Base-by-base conservation (phyloP, 2,888 invertebrate genomes). In the Thymelicus sylvestris region DNA sequence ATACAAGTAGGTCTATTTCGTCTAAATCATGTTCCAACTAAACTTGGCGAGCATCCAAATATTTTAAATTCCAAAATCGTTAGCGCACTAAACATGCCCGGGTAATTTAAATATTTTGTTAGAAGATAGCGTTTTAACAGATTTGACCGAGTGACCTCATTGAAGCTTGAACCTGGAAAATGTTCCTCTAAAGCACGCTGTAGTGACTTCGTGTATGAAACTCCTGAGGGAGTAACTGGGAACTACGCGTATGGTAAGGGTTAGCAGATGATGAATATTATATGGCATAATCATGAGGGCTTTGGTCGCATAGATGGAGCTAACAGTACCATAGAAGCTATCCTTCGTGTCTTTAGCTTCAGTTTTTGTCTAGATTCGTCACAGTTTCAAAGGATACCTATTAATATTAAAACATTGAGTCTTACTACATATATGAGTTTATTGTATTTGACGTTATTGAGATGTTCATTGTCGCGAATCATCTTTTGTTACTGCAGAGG, bases 11-110 rank as follows among this genome's bases (percentile, higher is more conserved):
- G 41, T 52, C 31, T 39, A 15, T 52, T 60, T 62, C 38, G 47
- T 69, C 68, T 68, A 55, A 61, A 68, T 57, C 64, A 59, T 50
- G 50, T 44, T 65, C 65, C 65, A 65, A 60, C 65, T 52, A n/a
- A 31, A 24, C 2, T 66, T 73, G 74, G 74, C 73, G 5, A 5
- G 31, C 48, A 19, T 67, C 75, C 77, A 79, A 74, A 74, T 73
- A 41, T 63, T 66, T 64, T 57, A 68, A 72, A 74, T 74, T 71
- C 74, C 73, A 68, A 68, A 74, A 72, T 66, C 59, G 71, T 74
- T 74, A 69, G 62, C 57, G 57, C 39, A 72, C 59, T 71, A 63
- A 67, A 74, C 39, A 48, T 60, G 38, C 44, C 52, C 55, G 31
- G 31, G 62, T 44, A 63, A 64, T 69, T 63, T 68, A 31, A 69